Base-by-base conservation (phyloP, 1,140 invertebrate genomes). In the Thrips palmi region DNA sequence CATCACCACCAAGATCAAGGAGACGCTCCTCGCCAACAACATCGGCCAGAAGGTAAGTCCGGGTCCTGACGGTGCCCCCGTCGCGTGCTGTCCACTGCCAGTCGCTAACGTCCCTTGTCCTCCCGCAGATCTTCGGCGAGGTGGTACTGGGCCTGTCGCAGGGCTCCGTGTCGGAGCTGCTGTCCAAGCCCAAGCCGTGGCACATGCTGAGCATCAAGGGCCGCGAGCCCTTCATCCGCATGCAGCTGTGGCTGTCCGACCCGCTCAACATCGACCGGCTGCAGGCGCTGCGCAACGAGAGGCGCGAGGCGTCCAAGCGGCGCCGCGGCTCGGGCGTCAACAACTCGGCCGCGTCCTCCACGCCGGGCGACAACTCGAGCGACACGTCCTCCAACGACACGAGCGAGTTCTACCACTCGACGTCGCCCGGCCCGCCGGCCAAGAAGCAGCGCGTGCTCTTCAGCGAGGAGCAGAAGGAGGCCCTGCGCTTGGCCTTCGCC, bases 121-220 rank as follows among this genome's bases (percentile, higher is more conserved):
- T 45, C 33, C 57, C 61, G 3, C 54, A 79, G 67, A 84, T 97
- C 37, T 97, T 97, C 52, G 92, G 92, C 12, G 92, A 97, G 63
- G 87, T 86, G 1, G 91, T 97, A 18, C 62, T 97, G 0, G 92
- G 91, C 0, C 63, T 97, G 10, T 94, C 88, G 2, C 92, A 97
- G 59, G 93, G 92, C 12, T 96, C 91, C 1, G 92, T 97, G 1
- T 93, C 87, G 52, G 93, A 97, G 59, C 60, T 97, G 11, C 64
- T 98, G 1, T 94, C 89, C 31, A 97, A 97, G 59, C 93, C 93
- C 1, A 97, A 97, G 53, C 92, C 92, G 0, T 98, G 93, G 93
- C 88, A 94, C 52, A 94, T 97, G 89, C 68, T 98, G 5, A 94
- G 88, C 49, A 93, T 97, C 54, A 97, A 97, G 59, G 92, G 92